These are phyloP conservation scores for Brachionus koreanus DNA, from an alignment of 1,140 invertebrate species.

Conservation along the genomic window DNA sequence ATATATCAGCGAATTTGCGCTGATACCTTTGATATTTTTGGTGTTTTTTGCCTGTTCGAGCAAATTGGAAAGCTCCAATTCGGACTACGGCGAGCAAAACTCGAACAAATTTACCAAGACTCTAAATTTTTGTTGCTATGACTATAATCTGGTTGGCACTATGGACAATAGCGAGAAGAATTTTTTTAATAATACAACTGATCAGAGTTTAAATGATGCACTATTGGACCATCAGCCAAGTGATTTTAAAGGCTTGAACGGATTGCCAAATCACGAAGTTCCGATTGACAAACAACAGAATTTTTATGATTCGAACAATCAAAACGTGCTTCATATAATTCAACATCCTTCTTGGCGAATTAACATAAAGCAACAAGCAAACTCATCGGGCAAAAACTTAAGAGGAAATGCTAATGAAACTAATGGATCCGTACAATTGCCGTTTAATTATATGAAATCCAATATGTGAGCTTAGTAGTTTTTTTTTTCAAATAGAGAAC, in stretches of 20 bases:
- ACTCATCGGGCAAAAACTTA: not conserved
- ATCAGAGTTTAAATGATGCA: constrained; percentile 32
- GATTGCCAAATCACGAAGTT: not conserved
- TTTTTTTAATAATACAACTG: constrained; percentile 19
- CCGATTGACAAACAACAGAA: not conserved
- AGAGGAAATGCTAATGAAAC: not conserved
- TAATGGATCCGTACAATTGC: constrained; percentile 4
- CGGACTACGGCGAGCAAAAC: not conserved
- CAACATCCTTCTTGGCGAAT: constrained; percentile 44
- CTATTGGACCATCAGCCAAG: not conserved
- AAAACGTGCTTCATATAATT: constrained; percentile 38
- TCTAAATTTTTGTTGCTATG: constrained; percentile 14
- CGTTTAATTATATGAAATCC: constrained; percentile 37
- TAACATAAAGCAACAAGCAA: constrained; percentile 37
- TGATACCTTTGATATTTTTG: constrained; percentile 16
- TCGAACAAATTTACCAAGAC: not conserved
- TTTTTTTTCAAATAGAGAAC: not conserved
- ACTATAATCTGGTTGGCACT: not conserved
- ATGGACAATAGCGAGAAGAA: not conserved
- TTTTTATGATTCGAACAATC: not conserved
- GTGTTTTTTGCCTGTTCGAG: constrained; percentile 2
- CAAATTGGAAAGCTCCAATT: not conserved
- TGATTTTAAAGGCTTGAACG: not conserved
- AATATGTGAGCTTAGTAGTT: constrained; percentile 16
- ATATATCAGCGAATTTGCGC: constrained; percentile 8